phyloP scores from a whole-genome alignment of 2,888 invertebrate genomes.

The Melinaea marsaeus region DNA sequence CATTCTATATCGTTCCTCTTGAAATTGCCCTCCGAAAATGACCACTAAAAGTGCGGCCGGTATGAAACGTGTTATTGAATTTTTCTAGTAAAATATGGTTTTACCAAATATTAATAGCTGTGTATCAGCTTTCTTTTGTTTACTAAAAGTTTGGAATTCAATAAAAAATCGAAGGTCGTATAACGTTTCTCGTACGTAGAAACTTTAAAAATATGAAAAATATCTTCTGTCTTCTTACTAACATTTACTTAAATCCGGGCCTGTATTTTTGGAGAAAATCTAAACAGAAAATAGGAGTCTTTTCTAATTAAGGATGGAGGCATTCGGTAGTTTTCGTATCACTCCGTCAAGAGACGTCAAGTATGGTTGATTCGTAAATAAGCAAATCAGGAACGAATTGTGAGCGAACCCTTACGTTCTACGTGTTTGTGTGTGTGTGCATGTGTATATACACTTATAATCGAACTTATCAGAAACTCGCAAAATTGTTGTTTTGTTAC shows the following conservation, averaged over 20 bases:
- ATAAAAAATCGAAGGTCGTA: too few species aligned
- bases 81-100: conserved; percentile 5
- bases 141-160: not conserved
- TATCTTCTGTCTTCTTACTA: too few species aligned
- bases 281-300: conserved; percentile 13
- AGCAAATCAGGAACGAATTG: conserved; percentile 41
- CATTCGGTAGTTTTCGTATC: conserved; percentile 33
- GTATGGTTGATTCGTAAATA: conserved; percentile 50
- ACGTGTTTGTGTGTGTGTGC: too few species aligned
- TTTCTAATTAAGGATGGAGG: conserved; percentile 2
- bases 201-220: too few species aligned
- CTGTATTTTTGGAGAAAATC: conserved; percentile 2
- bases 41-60: conserved; percentile 34
- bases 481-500: not conserved
- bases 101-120: conserved; percentile 5
- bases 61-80: conserved; percentile 2
- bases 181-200: too few species aligned
- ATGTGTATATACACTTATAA: conserved; percentile 1
- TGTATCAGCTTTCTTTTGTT: conserved; percentile 3
- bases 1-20: conserved; percentile 52
- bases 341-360: conserved; percentile 36
- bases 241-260: too few species aligned
- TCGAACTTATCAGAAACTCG: not conserved
- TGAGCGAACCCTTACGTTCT: conserved; percentile 25
- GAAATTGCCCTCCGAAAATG: conserved; percentile 33